Evolutionary conservation across 1,140 invertebrate genomes (phyloP).

Genomic region (Ruditapes philippinarum): DNA sequence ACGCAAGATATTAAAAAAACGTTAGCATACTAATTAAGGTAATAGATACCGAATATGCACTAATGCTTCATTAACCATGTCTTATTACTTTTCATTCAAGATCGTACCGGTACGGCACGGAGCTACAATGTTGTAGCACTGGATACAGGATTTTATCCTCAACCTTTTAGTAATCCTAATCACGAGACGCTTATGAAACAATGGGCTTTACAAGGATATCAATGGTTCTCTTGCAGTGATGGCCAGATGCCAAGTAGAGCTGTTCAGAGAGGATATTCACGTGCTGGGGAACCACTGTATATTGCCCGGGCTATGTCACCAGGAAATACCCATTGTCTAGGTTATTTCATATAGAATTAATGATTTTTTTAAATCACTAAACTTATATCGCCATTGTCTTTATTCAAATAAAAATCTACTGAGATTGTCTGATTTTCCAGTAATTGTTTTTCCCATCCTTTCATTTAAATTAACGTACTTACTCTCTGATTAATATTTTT

Average conservation of each 20-base stretch:
- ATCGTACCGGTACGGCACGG: not conserved
- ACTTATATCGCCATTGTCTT: no score
- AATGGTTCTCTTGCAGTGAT: conserved; percentile 41
- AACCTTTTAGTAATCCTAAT: not conserved
- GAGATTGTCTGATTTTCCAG: not conserved
- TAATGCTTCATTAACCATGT: no score
- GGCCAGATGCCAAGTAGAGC: conserved; percentile 53
- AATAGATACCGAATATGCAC: no score
- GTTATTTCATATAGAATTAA: not conserved
- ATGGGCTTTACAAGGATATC: conserved; percentile 35
- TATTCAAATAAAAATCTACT: not conserved
- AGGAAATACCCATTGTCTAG: conserved; percentile 38
- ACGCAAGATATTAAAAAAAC: no score
- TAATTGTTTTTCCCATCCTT: not conserved
- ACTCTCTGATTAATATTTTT: no score
- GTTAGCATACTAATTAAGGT: no score
- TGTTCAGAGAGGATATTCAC: conserved; percentile 12
- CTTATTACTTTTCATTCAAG: not conserved
- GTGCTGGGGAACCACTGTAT: conserved; percentile 52
- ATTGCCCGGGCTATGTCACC: conserved; percentile 34
- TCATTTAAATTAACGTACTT: not conserved
- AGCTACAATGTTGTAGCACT: not conserved
- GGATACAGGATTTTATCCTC: not conserved
- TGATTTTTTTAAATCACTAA: not conserved
- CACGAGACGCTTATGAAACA: conserved; percentile 13